Conservation (phyloP, 2,113 vertebrate species). For the Catharus fuscescens region DNA sequence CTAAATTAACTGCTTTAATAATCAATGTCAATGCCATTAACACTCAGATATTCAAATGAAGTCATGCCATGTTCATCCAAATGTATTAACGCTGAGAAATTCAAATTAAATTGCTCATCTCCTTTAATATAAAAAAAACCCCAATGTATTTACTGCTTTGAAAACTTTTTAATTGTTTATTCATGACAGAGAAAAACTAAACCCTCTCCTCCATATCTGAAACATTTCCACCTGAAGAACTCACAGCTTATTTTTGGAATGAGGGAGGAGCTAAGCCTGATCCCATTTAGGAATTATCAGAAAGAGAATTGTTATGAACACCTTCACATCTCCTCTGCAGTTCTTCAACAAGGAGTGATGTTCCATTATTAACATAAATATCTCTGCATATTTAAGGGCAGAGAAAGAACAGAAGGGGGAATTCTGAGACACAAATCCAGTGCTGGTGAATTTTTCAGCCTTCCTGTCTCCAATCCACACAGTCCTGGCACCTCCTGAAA, state of each 20-base stretch:
- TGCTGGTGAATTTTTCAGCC: not conserved
- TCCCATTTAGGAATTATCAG: not conserved
- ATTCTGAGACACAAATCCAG: not conserved
- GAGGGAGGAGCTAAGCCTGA: not conserved
- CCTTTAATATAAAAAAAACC: not conserved
- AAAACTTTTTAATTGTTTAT: not conserved
- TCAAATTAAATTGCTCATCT: not conserved
- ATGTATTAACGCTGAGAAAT: not conserved
- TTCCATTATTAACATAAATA: not conserved
- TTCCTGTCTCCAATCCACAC: not conserved
- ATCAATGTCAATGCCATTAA: constrained; percentile 27
- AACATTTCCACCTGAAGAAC: not conserved
- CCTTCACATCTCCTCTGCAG: not conserved
- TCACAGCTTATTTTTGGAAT: not conserved
- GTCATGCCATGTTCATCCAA: not conserved
- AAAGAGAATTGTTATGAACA: not conserved
- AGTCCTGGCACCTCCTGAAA: not conserved
- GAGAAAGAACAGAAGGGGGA: not conserved
- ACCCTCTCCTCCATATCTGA: not conserved
- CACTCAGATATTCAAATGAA: constrained; percentile 9
- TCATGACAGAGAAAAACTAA: not conserved
- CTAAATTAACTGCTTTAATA: not conserved
- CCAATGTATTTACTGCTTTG: not conserved
- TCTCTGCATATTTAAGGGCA: not conserved
- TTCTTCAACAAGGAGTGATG: too few species aligned